Conservation (phyloP, 2,797 vertebrate species). For the Phataginus tetradactyla region DNA sequence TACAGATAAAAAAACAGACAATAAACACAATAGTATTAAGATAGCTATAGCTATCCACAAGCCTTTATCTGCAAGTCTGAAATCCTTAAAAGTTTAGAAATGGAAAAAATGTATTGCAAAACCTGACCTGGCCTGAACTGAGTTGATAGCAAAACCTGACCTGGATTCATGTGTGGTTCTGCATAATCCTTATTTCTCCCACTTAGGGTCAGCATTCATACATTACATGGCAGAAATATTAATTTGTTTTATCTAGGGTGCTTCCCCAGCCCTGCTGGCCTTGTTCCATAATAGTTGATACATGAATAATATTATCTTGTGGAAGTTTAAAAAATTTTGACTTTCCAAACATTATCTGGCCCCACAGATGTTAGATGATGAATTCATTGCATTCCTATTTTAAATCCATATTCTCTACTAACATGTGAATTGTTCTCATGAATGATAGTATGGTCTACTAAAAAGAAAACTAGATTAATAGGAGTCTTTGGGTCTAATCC, state of each 20-base stretch:
- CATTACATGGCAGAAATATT: neutral
- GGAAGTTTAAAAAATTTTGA: neutral
- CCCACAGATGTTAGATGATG: neutral
- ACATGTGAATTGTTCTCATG: neutral
- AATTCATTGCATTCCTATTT: neutral
- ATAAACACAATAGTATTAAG: neutral
- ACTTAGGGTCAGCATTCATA: neutral
- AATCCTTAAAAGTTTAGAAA: neutral
- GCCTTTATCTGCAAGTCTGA: neutral
- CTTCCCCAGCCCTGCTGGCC: neutral
- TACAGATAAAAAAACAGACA: neutral
- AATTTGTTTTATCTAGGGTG: neutral
- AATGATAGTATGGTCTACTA: neutral
- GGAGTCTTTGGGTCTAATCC: neutral
- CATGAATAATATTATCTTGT: neutral
- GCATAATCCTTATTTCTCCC: neutral
- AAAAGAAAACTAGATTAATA: conserved; percentile 23
- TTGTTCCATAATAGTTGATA: neutral
- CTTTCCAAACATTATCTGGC: neutral
- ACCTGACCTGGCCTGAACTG: neutral
- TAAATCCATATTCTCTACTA: neutral
- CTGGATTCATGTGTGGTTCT: neutral
- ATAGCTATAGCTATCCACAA: neutral
- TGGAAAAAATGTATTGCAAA: neutral
- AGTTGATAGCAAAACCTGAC: neutral